phyloP scores from a whole-genome alignment of 2,113 vertebrate species.

The Pandion haliaetus region DNA sequence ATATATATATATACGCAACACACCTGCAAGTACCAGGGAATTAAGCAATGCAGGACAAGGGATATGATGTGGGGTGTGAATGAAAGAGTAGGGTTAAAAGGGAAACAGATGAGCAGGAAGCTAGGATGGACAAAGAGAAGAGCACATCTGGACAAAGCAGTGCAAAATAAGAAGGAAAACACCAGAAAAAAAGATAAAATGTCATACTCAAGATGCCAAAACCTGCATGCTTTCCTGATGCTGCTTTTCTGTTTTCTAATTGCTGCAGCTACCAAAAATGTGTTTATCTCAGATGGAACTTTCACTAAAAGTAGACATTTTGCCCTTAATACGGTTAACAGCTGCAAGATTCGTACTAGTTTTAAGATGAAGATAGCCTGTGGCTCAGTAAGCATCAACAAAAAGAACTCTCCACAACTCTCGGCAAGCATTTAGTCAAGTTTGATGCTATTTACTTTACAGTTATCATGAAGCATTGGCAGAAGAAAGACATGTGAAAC shows the following conservation, averaged over 20 bases:
- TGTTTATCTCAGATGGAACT: not conserved
- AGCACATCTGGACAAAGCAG: not conserved
- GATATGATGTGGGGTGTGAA: not conserved
- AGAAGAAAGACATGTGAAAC: not conserved
- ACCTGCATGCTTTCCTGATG: not conserved
- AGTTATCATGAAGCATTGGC: not conserved
- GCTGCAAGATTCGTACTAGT: not conserved
- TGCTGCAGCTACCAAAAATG: not conserved
- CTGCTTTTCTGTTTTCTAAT: not conserved
- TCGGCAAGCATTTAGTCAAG: not conserved
- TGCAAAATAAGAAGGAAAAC: not conserved
- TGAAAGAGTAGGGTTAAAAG: not conserved
- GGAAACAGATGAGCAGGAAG: not conserved
- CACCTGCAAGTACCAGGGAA: not conserved
- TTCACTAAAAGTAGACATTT: not conserved
- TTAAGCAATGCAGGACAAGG: not conserved
- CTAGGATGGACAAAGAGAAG: not conserved
- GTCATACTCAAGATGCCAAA: not conserved
- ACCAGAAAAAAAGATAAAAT: not conserved
- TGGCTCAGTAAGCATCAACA: not conserved
- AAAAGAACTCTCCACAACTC: not conserved
- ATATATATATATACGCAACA: not conserved
- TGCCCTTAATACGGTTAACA: not conserved
- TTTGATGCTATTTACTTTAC: not conserved
- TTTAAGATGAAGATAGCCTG: not conserved